These are phyloP conservation scores for Lepus timidus DNA, from an alignment of 2,113 vertebrate genomes.

Conservation along the genomic window DNA sequence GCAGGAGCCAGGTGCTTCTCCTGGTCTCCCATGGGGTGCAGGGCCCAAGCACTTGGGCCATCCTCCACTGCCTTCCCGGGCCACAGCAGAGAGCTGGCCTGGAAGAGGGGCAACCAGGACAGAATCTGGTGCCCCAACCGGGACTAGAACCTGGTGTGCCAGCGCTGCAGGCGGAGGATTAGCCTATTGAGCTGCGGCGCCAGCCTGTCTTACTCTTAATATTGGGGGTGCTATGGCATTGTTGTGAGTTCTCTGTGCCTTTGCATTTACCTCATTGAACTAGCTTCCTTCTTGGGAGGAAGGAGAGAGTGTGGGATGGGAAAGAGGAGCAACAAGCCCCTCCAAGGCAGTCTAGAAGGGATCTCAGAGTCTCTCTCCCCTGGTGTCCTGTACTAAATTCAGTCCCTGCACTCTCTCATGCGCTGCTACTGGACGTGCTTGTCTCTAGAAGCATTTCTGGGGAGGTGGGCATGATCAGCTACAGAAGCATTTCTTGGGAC, in stretches of 20 bases:
- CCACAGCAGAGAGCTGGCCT: no score
- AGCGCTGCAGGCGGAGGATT: no score
- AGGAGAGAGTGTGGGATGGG: neutral
- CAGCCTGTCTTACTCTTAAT: neutral
- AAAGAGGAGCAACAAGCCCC: neutral
- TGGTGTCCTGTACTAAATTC: neutral
- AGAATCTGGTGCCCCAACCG: no score
- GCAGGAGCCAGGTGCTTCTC: no score
- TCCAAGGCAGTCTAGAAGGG: neutral
- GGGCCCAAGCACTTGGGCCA: no score
- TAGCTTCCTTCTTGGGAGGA: neutral
- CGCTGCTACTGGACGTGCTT: neutral
- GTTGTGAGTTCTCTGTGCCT: neutral
- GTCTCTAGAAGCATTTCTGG: neutral
- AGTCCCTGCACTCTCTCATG: neutral
- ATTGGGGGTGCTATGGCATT: neutral
- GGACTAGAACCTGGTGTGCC: no score
- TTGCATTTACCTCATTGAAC: neutral
- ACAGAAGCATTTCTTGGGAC: neutral
- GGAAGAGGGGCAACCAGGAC: no score
- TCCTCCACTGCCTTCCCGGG: no score
- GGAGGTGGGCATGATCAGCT: neutral
- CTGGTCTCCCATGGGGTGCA: no score
- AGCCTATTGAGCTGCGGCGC: no score
- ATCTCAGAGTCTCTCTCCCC: neutral